Percentiles rank a stretch among this genome's conserved stretches.
Evolutionary conservation across 2,113 vertebrate species (phyloP).

Genomic region (Pampusana beccarii): DNA sequence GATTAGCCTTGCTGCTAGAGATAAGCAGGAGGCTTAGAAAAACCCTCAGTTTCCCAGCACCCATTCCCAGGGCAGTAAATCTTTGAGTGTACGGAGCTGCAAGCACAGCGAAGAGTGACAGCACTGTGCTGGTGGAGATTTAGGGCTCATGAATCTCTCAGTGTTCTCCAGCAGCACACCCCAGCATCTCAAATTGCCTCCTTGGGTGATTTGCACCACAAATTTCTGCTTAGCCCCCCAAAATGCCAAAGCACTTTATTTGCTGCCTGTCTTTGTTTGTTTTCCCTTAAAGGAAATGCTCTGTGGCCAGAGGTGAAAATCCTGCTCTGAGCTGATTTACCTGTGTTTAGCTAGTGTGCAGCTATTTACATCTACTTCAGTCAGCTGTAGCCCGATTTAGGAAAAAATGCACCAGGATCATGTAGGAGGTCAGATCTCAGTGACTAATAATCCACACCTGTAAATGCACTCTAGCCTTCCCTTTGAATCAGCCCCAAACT

Average conservation of each 20-base stretch:
- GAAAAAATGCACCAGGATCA: neutral
- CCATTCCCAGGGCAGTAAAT: conserved; percentile 23
- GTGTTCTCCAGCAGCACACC: neutral
- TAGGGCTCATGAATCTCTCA: neutral
- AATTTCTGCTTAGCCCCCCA: neutral
- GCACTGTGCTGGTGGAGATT: neutral
- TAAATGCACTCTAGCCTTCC: neutral
- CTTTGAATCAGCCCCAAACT: neutral
- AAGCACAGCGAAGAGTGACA: fast-evolving
- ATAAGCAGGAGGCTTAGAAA: conserved; percentile 9
- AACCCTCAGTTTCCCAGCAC: neutral
- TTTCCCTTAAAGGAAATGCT: neutral
- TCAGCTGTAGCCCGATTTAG: neutral
- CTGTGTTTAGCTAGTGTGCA: neutral
- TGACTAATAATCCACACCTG: neutral
- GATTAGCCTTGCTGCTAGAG: neutral
- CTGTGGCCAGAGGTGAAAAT: neutral
- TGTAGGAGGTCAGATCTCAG: neutral
- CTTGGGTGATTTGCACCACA: neutral
- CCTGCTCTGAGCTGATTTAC: neutral
- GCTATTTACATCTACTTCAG: neutral
- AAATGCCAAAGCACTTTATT: neutral
- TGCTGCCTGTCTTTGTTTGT: neutral
- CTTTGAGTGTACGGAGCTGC: neutral
- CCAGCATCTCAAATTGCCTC: neutral